Evolutionary conservation across 2,888 invertebrate species (phyloP), one percentile per base, ranked within the genome.

Genomic region (Oxycera nigricornis): DNA sequence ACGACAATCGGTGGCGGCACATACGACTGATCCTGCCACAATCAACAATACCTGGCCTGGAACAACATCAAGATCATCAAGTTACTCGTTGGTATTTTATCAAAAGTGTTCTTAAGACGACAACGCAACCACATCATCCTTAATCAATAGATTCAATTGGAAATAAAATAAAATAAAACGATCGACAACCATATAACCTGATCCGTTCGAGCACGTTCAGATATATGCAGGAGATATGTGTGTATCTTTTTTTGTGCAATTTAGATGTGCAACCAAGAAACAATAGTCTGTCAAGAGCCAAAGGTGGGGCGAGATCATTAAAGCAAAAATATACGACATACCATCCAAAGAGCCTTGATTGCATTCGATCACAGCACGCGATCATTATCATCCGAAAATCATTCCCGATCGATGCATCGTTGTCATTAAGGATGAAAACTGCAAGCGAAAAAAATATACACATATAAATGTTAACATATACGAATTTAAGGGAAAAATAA

Each of bases 401-500:
- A 46, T 7, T 46, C 14, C 17, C 14, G 3, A 11, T 46, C 2
- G n/a, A 46, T 46, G 3, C 46, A 46, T 3, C 46, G 41, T 24
- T 26, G 41, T 65, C 65, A 65, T 65, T 65, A 65, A 24, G 9
- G 39, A 59, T 11, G 39, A 22, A 24, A 22, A 41, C 65, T 65
- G 22, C 24, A 11, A 39, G 41, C 65, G 9, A 39, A 9, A 65
- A 39, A 30, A 20, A n/a, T 24, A 41, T n/a, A n/a, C n/a, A n/a
- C n/a, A n/a, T n/a, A n/a, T n/a, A 17, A 11, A 17, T 20, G 22
- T 65, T 65, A 65, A 65, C 41, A 22, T 65, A 65, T 65, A 41
- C 65, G n/a, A 65, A 41, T 65, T 65, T 65, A 65, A 39, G n/a
- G 41, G 41, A 65, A 65, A 17, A 65, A 65, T 65, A 65, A 65